phyloP scores from a whole-genome alignment of 2,113 vertebrate species.

The Tragelaphus strepsiceros region DNA sequence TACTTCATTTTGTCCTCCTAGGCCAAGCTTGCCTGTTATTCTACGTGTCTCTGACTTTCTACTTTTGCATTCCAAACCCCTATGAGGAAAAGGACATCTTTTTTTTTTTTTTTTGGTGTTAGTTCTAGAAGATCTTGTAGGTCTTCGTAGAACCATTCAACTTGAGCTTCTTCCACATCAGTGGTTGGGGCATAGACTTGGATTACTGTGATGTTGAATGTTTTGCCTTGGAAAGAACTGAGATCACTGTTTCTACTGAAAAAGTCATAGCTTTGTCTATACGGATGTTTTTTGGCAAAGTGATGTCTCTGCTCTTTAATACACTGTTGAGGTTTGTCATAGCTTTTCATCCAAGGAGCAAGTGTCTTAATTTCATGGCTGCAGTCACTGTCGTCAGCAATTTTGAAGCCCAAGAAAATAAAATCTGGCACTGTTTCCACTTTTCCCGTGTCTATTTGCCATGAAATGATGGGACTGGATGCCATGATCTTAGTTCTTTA shows the following conservation, averaged over 20 bases:
- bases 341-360: neutral
- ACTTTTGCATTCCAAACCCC: neutral
- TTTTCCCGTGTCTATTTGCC: neutral
- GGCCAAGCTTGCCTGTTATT: neutral
- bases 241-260: neutral
- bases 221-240: neutral
- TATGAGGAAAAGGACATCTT: neutral
- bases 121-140: neutral
- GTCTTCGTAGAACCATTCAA: neutral
- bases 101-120: neutral
- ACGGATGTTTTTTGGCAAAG: accelerated
- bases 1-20: neutral
- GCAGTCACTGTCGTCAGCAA: neutral
- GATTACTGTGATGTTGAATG: neutral
- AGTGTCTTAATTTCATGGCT: neutral
- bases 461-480: neutral
- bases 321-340: neutral
- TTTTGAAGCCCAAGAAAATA: neutral
- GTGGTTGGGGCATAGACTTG: neutral
- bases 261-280: neutral
- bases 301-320: neutral
- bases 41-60: neutral
- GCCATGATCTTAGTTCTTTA: neutral
- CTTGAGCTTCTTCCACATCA: neutral
- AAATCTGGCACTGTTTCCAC: neutral